These are phyloP conservation scores for Saccostrea cuccullata DNA, from an alignment of 1,140 invertebrate species.

Conservation along the genomic window DNA sequence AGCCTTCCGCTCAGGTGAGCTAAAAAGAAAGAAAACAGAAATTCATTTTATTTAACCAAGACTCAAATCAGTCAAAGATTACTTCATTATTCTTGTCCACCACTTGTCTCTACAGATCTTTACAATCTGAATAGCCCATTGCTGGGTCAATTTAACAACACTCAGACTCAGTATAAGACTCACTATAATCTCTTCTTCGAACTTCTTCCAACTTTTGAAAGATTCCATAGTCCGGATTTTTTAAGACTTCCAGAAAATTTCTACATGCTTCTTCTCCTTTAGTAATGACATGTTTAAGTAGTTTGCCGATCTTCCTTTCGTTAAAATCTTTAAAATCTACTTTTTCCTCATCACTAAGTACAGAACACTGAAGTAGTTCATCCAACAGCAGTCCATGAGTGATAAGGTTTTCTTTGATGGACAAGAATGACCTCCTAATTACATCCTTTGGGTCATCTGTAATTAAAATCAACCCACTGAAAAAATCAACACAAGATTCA, in stretches of 20 bases:
- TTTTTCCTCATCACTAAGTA: conserved; percentile 7
- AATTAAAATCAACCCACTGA: background rate
- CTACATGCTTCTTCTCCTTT: background rate
- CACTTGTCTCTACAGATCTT: no score
- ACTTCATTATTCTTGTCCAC: no score
- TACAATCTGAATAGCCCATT: no score
- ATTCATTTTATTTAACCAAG: no score
- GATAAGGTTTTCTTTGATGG: background rate
- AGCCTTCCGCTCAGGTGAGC: no score
- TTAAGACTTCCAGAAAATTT: background rate
- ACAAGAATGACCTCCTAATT: background rate
- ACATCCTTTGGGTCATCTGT: background rate
- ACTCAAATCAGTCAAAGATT: no score
- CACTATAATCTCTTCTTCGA: background rate
- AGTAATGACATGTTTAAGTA: background rate
- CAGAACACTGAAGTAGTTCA: background rate
- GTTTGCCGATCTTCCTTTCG: background rate
- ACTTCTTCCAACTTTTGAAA: background rate
- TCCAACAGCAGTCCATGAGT: background rate
- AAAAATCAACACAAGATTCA: no score
- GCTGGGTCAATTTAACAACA: no score
- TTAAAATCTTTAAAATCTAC: background rate
- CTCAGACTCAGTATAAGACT: no score
- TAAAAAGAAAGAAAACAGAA: no score
- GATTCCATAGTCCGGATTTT: background rate